Evolutionary conservation across 2,888 invertebrate species (phyloP).

Genomic region (Odontocolon sp.): DNA sequence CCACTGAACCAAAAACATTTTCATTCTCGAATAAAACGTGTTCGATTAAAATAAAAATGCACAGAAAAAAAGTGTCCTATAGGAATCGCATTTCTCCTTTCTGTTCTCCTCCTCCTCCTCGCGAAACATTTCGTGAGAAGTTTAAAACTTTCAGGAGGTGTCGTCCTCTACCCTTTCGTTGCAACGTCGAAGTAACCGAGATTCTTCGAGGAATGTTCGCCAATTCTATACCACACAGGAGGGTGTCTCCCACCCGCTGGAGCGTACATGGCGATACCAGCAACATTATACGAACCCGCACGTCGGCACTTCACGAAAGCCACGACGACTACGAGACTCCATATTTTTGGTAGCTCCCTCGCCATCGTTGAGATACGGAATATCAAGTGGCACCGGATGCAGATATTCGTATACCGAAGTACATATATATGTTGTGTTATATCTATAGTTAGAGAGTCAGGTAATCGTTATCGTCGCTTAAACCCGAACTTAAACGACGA

Average conservation of each 20-base stretch:
- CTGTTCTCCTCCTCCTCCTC: too few species aligned
- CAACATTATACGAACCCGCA: slow-evolving; percentile 45
- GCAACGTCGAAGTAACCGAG: too few species aligned
- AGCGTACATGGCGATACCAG: slow-evolving; percentile 50
- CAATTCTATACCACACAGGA: not conserved
- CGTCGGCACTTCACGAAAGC: slow-evolving; percentile 50
- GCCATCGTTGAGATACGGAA: slow-evolving; percentile 46
- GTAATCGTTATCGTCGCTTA: slow-evolving; percentile 35
- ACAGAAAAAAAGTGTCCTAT: too few species aligned
- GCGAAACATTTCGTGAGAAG: too few species aligned
- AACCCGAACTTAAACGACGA: slow-evolving; percentile 55
- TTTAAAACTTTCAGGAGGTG: too few species aligned
- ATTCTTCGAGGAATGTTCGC: slow-evolving; percentile 13
- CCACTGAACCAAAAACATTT: too few species aligned
- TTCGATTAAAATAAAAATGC: too few species aligned
- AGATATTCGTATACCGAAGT: slow-evolving; percentile 40
- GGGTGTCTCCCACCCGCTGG: slow-evolving; percentile 4
- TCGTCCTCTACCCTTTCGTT: too few species aligned
- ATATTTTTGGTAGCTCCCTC: slow-evolving; percentile 35
- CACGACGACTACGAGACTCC: slow-evolving; percentile 39
- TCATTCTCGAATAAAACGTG: too few species aligned
- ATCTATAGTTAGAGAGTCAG: not conserved
- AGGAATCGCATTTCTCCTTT: too few species aligned
- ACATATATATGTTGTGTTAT: slow-evolving; percentile 4
- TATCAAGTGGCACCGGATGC: slow-evolving; percentile 59